These are phyloP conservation scores for Papilio demoleus DNA, from an alignment of 2,888 invertebrate genomes.

Conservation along the genomic window DNA sequence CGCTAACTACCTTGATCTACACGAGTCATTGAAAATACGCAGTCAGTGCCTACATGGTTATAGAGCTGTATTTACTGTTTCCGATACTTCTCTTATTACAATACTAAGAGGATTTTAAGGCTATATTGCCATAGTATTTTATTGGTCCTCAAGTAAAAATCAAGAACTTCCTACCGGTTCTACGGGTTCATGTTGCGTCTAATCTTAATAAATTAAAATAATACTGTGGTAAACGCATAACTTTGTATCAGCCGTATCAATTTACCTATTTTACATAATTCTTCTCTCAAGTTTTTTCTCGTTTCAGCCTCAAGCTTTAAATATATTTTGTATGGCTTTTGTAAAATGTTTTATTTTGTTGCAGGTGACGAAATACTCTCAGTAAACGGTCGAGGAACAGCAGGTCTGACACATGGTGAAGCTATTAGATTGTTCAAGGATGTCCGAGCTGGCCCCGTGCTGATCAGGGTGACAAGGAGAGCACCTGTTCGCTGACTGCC, in stretches of 20 bases:
- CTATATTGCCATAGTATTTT: background rate
- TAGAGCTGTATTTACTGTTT: background rate
- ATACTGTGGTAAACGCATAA: background rate
- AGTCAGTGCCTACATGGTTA: background rate
- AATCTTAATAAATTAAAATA: constrained; percentile 1
- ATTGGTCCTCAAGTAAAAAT: background rate
- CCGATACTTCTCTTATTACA: background rate
- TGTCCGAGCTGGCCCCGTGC: constrained; percentile 89
- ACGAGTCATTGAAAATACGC: background rate
- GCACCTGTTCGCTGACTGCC: constrained; percentile 78
- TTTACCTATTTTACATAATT: background rate
- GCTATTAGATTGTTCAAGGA: constrained; percentile 91
- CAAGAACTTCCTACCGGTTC: too few species aligned
- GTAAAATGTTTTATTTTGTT: constrained; percentile 50
- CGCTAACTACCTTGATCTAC: background rate
- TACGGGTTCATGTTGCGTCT: background rate
- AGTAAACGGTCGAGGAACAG: constrained; percentile 90
- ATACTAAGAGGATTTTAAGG: background rate
- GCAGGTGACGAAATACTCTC: constrained; percentile 92
- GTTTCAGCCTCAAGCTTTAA: too few species aligned
- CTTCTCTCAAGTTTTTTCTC: too few species aligned
- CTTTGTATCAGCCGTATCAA: too few species aligned
- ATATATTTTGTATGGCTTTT: too few species aligned
- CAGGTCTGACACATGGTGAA: constrained; percentile 90
- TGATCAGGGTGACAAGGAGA: constrained; percentile 87